Evolutionary conservation across 2,797 vertebrate species (phyloP).

Genomic region (Borostomias antarcticus): DNA sequence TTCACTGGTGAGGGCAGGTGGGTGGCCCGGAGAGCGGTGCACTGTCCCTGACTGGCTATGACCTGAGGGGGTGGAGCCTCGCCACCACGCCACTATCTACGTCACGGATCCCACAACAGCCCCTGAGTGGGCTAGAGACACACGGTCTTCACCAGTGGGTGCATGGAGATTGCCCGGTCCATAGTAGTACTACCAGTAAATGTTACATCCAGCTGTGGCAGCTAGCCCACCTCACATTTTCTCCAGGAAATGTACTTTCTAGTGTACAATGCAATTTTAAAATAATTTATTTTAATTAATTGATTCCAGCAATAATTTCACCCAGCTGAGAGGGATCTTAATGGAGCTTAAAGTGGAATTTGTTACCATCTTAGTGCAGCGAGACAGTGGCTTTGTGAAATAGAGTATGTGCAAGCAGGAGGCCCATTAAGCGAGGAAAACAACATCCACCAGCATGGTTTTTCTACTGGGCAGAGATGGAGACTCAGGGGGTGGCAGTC

Average conservation of each 20-base stretch:
- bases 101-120: too few relatives aligned
- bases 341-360: slow-evolving; percentile 45
- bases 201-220: too few relatives aligned
- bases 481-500: slow-evolving; percentile 37
- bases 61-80: too few relatives aligned
- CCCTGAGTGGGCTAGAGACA: too few relatives aligned
- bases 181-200: too few relatives aligned
- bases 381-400: slow-evolving; percentile 25
- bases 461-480: slow-evolving; percentile 22
- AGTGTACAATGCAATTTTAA: not conserved
- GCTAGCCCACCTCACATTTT: too few relatives aligned
- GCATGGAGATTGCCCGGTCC: too few relatives aligned
- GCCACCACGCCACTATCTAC: too few relatives aligned
- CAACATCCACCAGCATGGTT: slow-evolving; percentile 5
- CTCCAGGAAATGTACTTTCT: not conserved
- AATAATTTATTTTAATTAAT: slow-evolving; percentile 36
- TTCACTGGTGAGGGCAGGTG: too few relatives aligned
- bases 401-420: slow-evolving; percentile 2
- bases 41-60: too few relatives aligned
- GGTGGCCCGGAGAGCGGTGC: too few relatives aligned
- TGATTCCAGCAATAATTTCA: slow-evolving; percentile 44
- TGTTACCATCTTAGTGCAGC: slow-evolving; percentile 37
- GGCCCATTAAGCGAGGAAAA: slow-evolving; percentile 17
- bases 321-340: slow-evolving; percentile 51
- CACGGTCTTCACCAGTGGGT: too few relatives aligned